phyloP scores from a whole-genome alignment of 1,140 invertebrate species.

The Patella vulgata region DNA sequence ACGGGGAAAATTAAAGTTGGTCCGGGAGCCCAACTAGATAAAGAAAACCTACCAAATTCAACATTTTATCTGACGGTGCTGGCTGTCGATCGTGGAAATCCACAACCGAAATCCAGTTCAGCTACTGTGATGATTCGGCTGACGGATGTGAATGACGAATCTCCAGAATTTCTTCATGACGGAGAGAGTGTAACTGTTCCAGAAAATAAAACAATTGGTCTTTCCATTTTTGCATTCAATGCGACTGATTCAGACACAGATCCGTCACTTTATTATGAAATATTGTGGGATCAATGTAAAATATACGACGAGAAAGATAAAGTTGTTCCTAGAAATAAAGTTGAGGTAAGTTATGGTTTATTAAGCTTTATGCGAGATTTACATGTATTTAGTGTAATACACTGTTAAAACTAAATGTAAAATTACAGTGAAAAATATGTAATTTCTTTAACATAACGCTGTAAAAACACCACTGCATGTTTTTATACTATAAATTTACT shows the following conservation, averaged over 20 bases:
- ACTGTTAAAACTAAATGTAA: too few relatives aligned
- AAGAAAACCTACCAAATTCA: slow-evolving; percentile 23
- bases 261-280: slow-evolving; percentile 5
- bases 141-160: slow-evolving; percentile 46
- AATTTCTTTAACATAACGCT: too few relatives aligned
- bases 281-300: slow-evolving; percentile 14
- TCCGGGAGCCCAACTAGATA: slow-evolving; percentile 39
- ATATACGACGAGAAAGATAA: slow-evolving; percentile 38
- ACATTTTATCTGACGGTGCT: slow-evolving; percentile 36
- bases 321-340: slow-evolving; percentile 18
- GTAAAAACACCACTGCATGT: too few relatives aligned
- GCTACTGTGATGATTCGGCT: slow-evolving; percentile 35
- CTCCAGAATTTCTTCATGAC: slow-evolving; percentile 24
- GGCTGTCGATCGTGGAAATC: slow-evolving; percentile 41
- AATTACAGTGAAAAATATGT: too few relatives aligned
- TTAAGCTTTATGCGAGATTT: too few relatives aligned
- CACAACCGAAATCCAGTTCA: slow-evolving; percentile 21
- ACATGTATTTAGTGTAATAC: too few relatives aligned
- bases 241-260: slow-evolving; percentile 21
- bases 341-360: too few relatives aligned
- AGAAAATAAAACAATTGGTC: slow-evolving; percentile 9
- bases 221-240: neutral
- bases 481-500: too few relatives aligned
- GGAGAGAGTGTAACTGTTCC: slow-evolving; percentile 5
- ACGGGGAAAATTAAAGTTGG: slow-evolving; percentile 44